Base-by-base conservation (phyloP, 53 echinoderm and acorn worm species). In the Patiria pectinifera region DNA sequence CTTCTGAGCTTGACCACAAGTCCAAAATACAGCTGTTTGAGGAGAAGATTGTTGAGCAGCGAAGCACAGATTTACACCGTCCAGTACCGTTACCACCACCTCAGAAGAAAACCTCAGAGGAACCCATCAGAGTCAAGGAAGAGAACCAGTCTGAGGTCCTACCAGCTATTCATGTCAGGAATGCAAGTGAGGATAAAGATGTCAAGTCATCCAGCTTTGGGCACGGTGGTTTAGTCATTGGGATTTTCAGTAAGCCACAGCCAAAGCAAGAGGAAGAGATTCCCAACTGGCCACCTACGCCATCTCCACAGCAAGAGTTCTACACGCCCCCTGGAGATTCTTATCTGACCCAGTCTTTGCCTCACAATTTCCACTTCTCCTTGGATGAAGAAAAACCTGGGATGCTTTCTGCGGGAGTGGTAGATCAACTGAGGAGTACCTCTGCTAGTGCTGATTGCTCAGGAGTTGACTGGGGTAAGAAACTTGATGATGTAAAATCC, bases 311-410 rank as follows among this genome's bases (percentile, higher is more conserved):
- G 90, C 48, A 1, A 48, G 90, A 81, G 69, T 63, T 62, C 15
- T 80, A 66, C 70, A 81, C 81, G 4, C 90, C 80, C 18, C 90
- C 90, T 7, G 69, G 63, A 26, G 77, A 62, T 12, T 80, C 80
- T 45, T 80, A 62, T 23, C 81, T 94, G 62, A 85, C 95, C 14
- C 92, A 92, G n/a, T 94, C 95, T 48, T 86, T 94, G 85, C 95
- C 95, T 26, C 59, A 82, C 43, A 94, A 92, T 72, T 94, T 94
- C 90, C 80, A 81, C 11, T 90, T 80, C n/a, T 62, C 80, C 10
- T 26, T 19, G 44, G 90, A 24, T 69, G 18, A 45, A 0, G 81
- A 46, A 45, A 90, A 80, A 25, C 66, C 62, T 12, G 47, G 23
- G 16, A 21, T 76, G 60, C 58, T 2, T 2, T 80, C 90, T 44